Conservation (phyloP, 30 jellyfish, hydroid and myxozoan genomes). For the Mastigias papua region DNA sequence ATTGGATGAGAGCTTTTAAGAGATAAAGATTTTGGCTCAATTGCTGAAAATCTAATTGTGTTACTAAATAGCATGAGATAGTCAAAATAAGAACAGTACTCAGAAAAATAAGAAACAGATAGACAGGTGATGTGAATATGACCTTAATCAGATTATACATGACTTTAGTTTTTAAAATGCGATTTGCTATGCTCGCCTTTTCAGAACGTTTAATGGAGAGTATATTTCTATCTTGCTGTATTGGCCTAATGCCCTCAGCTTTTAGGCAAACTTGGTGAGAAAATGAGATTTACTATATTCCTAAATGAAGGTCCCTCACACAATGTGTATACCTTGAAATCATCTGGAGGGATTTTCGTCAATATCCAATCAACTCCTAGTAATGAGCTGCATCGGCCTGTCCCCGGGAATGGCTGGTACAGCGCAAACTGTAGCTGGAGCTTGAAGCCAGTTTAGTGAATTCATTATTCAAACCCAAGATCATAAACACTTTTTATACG, state of each 20-base stretch:
- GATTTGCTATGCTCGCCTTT: conserved; percentile 32
- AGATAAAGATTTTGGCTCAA: conserved; percentile 46
- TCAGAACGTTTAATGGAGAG: conserved; percentile 11
- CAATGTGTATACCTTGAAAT: background rate
- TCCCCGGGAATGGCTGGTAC: no score
- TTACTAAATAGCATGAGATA: conserved; percentile 40
- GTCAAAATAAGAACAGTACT: conserved; percentile 33
- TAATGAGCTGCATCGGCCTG: background rate
- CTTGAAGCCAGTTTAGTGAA: no score
- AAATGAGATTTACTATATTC: conserved; percentile 20
- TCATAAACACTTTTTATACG: no score
- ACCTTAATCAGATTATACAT: conserved; percentile 25
- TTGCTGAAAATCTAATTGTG: conserved; percentile 66
- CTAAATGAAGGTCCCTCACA: conserved; percentile 26
- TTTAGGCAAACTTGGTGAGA: conserved; percentile 38
- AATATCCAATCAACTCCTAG: background rate
- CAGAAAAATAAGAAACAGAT: conserved; percentile 3
- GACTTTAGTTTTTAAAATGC: background rate
- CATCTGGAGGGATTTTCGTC: background rate
- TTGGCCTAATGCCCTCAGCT: conserved; percentile 24
- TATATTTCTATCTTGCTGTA: conserved; percentile 35
- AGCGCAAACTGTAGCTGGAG: no score
- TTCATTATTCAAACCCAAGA: no score
- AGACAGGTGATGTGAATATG: conserved; percentile 50
- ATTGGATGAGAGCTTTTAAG: background rate